phyloP scores from a whole-genome alignment of 2,888 invertebrate species.

The Pyrochroa serraticornis region DNA sequence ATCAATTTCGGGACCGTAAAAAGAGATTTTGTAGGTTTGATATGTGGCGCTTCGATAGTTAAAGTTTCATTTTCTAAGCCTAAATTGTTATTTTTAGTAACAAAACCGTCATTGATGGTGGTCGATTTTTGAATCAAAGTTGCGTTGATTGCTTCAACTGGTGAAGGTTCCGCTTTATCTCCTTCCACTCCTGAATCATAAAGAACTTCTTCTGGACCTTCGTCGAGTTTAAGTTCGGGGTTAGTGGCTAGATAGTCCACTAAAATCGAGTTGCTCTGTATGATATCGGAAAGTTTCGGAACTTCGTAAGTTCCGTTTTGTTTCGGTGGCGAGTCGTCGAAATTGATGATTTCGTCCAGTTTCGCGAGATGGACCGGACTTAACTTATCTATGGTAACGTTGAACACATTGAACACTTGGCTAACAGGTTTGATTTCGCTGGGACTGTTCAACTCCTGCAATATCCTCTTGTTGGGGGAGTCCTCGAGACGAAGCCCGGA shows the following conservation, averaged over 20 bases:
- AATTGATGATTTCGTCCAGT: slow-evolving; percentile 39
- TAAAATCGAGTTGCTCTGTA: slow-evolving; percentile 15
- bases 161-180: slow-evolving; percentile 8
- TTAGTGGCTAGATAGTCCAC: slow-evolving; percentile 6
- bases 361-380: slow-evolving; percentile 41
- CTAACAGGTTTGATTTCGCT: slow-evolving; percentile 51
- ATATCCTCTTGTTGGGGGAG: slow-evolving; percentile 41
- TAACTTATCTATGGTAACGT: slow-evolving; percentile 52
- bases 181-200: slow-evolving; percentile 26
- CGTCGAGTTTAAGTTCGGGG: background rate
- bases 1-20: slow-evolving; percentile 46
- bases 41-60: slow-evolving; percentile 4
- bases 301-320: slow-evolving; percentile 21
- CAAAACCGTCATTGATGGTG: background rate
- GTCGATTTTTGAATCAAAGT: background rate
- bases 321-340: slow-evolving; percentile 18
- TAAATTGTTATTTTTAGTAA: background rate
- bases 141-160: slow-evolving; percentile 3
- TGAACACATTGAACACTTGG: slow-evolving; percentile 56
- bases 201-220: slow-evolving; percentile 5
- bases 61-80: background rate
- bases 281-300: slow-evolving; percentile 31
- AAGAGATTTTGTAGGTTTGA: slow-evolving; percentile 14
- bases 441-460: slow-evolving; percentile 52
- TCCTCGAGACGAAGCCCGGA: slow-evolving; percentile 26